phyloP scores from a whole-genome alignment of 2,113 vertebrate species.

The Himantopus leucocephalus region DNA sequence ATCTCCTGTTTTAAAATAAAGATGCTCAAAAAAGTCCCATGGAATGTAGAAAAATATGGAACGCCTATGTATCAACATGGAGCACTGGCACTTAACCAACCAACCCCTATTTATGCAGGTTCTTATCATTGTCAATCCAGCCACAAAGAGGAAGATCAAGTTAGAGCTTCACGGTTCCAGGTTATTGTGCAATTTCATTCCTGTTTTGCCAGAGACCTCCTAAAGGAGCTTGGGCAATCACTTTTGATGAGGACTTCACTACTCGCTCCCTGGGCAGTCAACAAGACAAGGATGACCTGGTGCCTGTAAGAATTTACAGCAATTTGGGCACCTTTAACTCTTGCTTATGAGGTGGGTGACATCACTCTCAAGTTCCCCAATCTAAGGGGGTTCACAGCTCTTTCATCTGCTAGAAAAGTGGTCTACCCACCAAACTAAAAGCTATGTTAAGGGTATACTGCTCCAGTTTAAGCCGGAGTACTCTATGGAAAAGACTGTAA shows the following conservation, averaged over 20 bases:
- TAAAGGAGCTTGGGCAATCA: not conserved
- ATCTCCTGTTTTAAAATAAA: not conserved
- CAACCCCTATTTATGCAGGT: not conserved
- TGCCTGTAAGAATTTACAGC: not conserved
- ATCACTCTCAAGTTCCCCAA: not conserved
- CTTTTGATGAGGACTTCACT: not conserved
- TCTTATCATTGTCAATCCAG: not conserved
- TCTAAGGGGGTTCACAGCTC: not conserved
- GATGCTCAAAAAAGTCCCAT: not conserved
- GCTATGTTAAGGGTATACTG: not conserved
- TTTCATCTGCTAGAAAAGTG: not conserved
- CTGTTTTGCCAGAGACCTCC: not conserved
- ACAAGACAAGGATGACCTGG: not conserved
- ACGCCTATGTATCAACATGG: not conserved
- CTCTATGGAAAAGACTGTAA: not conserved
- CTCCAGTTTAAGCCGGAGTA: not conserved
- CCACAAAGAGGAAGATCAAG: not conserved
- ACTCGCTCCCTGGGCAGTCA: not conserved
- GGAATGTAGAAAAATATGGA: not conserved
- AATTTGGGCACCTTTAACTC: not conserved
- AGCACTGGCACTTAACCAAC: not conserved
- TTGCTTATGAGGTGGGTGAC: not conserved
- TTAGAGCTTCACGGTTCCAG: not conserved
- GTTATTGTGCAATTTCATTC: not conserved
- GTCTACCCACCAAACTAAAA: not conserved